Evolutionary conservation across 2,888 invertebrate genomes (phyloP), one percentile per base, ranked within the genome.

Genomic region (Leucoma salicis): DNA sequence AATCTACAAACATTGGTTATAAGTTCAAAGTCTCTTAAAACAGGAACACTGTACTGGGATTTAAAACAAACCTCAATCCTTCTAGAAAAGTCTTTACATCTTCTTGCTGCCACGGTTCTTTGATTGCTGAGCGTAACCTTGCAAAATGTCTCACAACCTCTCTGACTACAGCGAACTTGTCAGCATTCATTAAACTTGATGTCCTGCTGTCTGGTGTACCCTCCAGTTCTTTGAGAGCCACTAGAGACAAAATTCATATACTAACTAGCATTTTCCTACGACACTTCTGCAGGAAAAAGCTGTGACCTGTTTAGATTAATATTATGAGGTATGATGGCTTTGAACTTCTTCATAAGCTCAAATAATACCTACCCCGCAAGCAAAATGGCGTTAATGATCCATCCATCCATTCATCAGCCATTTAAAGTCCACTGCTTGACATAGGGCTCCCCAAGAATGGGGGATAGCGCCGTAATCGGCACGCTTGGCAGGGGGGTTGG

Each of bases 211-310:
- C 89, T 0, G 87, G 84, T 1, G 71, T 78, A 0, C 88, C 87
- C 74, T 88, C 84, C 7, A 89, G 35, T 43, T 89, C 89, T 57
- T 88, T 89, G 0, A 89, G 52, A 0, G 87, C 82, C 68, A 89
- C 89, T 89, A 62, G 0, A 10, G n/a, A 35, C 13, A 28, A 25
- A 21, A 21, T 21, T n/a, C n/a, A n/a, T n/a, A n/a, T n/a, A n/a
- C n/a, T n/a, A n/a, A n/a, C n/a, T n/a, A n/a, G n/a, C n/a, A n/a
- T n/a, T n/a, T n/a, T n/a, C n/a, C n/a, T n/a, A n/a, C n/a, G n/a
- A n/a, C n/a, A n/a, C n/a, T n/a, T n/a, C n/a, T n/a, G n/a, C n/a
- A n/a, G n/a, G n/a, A n/a, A n/a, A n/a, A n/a, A n/a, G n/a, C n/a
- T n/a, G n/a, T n/a, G n/a, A n/a, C n/a, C n/a, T n/a, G n/a, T n/a